A percentile compares a stretch with the other conserved stretches of the same genome.
phyloP scores from a whole-genome alignment of 2,797 vertebrate species.

The Pipistrellus nathusii region DNA sequence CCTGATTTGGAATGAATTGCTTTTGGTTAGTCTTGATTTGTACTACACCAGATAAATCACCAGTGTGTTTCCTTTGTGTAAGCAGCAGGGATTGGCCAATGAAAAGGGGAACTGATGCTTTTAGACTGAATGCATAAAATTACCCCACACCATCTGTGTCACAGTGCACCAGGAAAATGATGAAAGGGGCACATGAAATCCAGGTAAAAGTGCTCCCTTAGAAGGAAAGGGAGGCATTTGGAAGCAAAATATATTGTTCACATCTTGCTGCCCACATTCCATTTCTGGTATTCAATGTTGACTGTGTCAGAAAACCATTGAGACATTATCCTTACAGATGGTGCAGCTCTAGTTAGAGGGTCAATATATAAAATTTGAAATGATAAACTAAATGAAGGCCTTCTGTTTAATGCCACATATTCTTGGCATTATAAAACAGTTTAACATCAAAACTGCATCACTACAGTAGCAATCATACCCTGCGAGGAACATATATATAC shows the following conservation, averaged over 20 bases:
- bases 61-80: slow-evolving; percentile 75
- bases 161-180: slow-evolving; percentile 58
- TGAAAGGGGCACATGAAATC: slow-evolving; percentile 69
- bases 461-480: slow-evolving; percentile 45
- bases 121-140: slow-evolving; percentile 71
- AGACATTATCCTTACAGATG: slow-evolving; percentile 53
- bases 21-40: slow-evolving; percentile 83
- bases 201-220: slow-evolving; percentile 60
- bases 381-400: slow-evolving; percentile 63
- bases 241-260: slow-evolving; percentile 66
- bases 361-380: slow-evolving; percentile 64
- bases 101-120: slow-evolving; percentile 74
- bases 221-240: slow-evolving; percentile 21
- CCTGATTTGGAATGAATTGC: slow-evolving; percentile 78
- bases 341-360: slow-evolving; percentile 58
- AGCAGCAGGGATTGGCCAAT: slow-evolving; percentile 74
- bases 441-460: slow-evolving; percentile 42
- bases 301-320: slow-evolving; percentile 22
- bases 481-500: not conserved
- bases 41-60: slow-evolving; percentile 77
- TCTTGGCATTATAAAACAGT: slow-evolving; percentile 26
- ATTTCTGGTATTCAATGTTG: slow-evolving; percentile 56
- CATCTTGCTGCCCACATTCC: not conserved
- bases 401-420: slow-evolving; percentile 54
- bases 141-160: slow-evolving; percentile 69